These are phyloP conservation scores for Trachelus tabidus DNA, from an alignment of 2,888 invertebrate species.

Conservation along the genomic window DNA sequence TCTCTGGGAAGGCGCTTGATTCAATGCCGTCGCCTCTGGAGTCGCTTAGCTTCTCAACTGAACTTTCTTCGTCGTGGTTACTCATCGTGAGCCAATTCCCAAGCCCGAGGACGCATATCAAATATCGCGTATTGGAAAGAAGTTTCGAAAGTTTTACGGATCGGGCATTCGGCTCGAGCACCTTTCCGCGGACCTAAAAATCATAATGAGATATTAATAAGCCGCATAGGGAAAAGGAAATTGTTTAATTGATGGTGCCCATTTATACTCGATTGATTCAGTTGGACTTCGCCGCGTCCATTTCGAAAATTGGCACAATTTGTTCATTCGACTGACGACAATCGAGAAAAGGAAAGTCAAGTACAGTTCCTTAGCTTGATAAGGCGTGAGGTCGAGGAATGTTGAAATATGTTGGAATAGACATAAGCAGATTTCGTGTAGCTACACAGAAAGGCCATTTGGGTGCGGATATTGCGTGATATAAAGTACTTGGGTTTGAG, in stretches of 20 bases:
- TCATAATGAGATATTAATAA: slow-evolving; percentile 1
- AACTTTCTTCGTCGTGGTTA: slow-evolving; percentile 66
- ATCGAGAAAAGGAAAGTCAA: background rate
- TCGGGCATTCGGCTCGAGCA: slow-evolving; percentile 78
- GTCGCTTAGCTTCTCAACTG: slow-evolving; percentile 47
- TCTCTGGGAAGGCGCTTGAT: slow-evolving; percentile 69
- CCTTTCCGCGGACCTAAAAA: slow-evolving; percentile 80
- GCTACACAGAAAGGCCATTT: background rate
- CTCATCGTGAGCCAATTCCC: slow-evolving; percentile 76
- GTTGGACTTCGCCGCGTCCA: too few relatives aligned
- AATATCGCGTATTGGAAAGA: slow-evolving; percentile 83
- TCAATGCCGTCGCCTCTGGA: slow-evolving; percentile 67
- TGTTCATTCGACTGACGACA: background rate
- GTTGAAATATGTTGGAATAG: background rate
- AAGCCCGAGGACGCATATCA: slow-evolving; percentile 88
- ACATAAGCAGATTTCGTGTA: background rate
- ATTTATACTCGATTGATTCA: background rate
- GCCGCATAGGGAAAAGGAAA: background rate
- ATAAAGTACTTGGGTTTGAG: too few relatives aligned
- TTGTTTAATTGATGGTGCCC: background rate
- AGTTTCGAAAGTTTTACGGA: slow-evolving; percentile 81
- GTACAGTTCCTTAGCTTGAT: background rate
- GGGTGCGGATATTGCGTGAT: background rate
- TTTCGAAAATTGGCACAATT: too few relatives aligned
- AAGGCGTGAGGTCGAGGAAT: background rate